Evolutionary conservation across 2,797 vertebrate species (phyloP), one percentile per base, ranked within the genome.

Genomic region (Chanos chanos): DNA sequence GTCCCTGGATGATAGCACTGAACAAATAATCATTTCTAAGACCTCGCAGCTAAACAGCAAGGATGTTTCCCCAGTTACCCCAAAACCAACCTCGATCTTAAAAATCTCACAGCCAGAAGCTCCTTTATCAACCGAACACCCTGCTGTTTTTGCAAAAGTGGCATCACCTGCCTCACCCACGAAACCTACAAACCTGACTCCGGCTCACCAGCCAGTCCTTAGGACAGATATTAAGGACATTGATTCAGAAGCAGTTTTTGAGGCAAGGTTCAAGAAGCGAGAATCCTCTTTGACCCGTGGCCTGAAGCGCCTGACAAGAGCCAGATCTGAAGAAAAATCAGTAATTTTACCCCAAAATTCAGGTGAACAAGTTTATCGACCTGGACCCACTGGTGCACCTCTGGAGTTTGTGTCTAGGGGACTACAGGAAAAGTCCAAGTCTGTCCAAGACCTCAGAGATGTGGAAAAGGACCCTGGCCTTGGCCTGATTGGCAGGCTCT

Each of bases 201-300:
- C 39, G 12, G 54, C 73, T 3, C 74, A 33, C 4, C 81, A 76
- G 31, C 80, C 81, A 1, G 34, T 74, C 24, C 79, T 83, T 49
- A 68, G 86, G 61, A 77, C 76, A 12, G 86, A 90, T 64, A 97
- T 98, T 54, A 88, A 92, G 69, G 90, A 99, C 84, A 90, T 98
- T 0, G 92, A 94, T 71, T 98, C 96, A 0, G 92, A 98, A 75
- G 93, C 96, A 31, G 82, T 98, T 27, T 99, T 99, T 5, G 92
- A 97, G 74, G 90, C 94, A 18, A 92, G 92, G 71, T 99, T 98
- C 77, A 99, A 96, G 78, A 91, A 92, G 55, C 86, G 91, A 0
- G 92, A 96, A 66, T 96, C 94, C 0, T 94, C 94, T 3, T 81
- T 99, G 66, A 92, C 91, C 0, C 88, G 92, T 0, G 90, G 94